Conservation (phyloP, 2,888 invertebrate genomes). For the Synanthedon myopaeformis region DNA sequence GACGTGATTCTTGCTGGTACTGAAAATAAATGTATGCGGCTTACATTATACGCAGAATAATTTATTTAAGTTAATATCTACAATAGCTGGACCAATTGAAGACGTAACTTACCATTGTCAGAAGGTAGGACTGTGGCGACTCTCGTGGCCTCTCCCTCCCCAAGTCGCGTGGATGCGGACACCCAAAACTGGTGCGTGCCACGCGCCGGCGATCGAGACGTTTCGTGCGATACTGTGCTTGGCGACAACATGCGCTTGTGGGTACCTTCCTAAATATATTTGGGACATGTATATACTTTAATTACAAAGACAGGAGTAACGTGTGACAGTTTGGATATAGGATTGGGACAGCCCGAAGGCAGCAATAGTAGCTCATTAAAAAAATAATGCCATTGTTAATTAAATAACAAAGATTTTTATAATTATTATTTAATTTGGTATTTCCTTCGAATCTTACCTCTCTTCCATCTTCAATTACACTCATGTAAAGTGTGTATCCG, state of each 20-base stretch:
- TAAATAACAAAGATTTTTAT: too few species aligned
- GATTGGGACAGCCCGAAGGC: conserved; percentile 2
- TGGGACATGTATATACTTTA: conserved; percentile 2
- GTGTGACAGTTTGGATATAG: not conserved
- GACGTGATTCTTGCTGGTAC: conserved; percentile 92
- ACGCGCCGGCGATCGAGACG: conserved; percentile 76
- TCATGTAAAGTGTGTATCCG: conserved; percentile 87
- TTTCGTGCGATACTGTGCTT: conserved; percentile 78
- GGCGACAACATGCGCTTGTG: conserved; percentile 80
- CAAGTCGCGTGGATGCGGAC: conserved; percentile 82
- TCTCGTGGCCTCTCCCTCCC: conserved; percentile 85
- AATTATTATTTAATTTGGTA: too few species aligned
- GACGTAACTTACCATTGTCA: conserved; percentile 63
- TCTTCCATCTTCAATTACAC: conserved; percentile 80
- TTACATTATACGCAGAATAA: not conserved
- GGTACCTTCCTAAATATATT: conserved; percentile 71
- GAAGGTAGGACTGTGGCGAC: conserved; percentile 82
- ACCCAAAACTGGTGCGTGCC: conserved; percentile 81
- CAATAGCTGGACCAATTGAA: conserved; percentile 9
- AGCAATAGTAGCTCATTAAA: not conserved
- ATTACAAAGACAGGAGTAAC: conserved; percentile 1
- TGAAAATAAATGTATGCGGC: conserved; percentile 21
- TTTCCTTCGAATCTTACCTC: conserved; percentile 47
- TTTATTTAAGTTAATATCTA: not conserved
- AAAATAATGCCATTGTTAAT: too few species aligned